These are phyloP conservation scores for Synanthedon formicaeformis DNA, from an alignment of 2,888 invertebrate genomes.

Conservation along the genomic window DNA sequence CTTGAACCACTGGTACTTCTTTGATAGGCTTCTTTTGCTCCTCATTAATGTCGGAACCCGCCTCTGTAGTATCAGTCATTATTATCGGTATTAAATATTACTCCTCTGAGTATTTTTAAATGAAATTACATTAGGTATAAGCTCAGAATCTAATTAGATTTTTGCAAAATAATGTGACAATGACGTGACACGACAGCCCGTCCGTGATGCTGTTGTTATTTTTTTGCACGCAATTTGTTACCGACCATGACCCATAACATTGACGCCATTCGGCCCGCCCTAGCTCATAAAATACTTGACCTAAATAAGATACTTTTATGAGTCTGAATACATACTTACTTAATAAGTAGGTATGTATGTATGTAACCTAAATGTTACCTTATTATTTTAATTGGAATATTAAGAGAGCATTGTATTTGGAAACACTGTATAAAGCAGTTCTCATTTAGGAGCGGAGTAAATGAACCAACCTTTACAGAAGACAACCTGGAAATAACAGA, in stretches of 20 bases:
- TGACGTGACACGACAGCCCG: constrained; percentile 18
- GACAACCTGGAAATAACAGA: no score
- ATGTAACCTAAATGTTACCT: not conserved
- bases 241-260: constrained; percentile 26
- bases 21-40: constrained; percentile 27
- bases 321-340: not conserved
- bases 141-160: no score
- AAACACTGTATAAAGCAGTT: no score
- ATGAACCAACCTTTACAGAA: no score
- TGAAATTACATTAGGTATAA: no score
- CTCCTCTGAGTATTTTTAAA: no score
- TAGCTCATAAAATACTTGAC: no score
- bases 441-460: no score
- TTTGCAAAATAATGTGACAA: constrained; percentile 8
- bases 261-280: no score
- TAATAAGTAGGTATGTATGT: no score
- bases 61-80: constrained; percentile 21
- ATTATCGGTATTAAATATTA: not conserved
- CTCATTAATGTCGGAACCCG: constrained; percentile 16
- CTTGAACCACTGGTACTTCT: constrained; percentile 32
- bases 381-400: no score
- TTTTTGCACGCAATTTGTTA: constrained; percentile 27
- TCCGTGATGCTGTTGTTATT: constrained; percentile 22
- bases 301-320: constrained; percentile 4
- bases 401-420: no score